Evolutionary conservation across 2,797 vertebrate genomes (phyloP).

Genomic region (Austrolebias charrua): DNA sequence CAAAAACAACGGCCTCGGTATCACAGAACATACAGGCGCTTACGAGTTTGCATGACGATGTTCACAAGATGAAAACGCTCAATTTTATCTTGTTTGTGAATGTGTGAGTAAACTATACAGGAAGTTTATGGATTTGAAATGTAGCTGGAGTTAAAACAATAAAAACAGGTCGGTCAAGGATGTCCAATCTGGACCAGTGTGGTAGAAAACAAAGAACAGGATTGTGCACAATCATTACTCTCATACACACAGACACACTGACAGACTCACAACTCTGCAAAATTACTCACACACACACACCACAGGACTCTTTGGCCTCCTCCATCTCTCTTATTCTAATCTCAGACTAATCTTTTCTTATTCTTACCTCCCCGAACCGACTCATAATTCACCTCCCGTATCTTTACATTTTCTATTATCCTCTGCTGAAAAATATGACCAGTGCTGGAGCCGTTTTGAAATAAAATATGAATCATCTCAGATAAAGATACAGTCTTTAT

Average conservation of each 20-base stretch:
- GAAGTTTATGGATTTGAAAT: slow-evolving; percentile 8
- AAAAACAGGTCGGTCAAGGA: slow-evolving; percentile 55
- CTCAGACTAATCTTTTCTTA: slow-evolving; percentile 79
- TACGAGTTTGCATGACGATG: slow-evolving; percentile 27
- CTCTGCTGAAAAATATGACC: slow-evolving; percentile 77
- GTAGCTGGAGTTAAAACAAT: slow-evolving; percentile 18
- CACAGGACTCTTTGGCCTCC: slow-evolving; percentile 59
- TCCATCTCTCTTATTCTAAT: slow-evolving; percentile 81
- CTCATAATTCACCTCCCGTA: slow-evolving; percentile 80
- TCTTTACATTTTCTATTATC: slow-evolving; percentile 84
- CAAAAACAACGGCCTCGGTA: slow-evolving; percentile 49
- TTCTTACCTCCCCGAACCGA: slow-evolving; percentile 76
- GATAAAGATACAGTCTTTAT: slow-evolving; percentile 74
- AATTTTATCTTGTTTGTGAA: background rate
- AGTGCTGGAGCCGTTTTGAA: slow-evolving; percentile 68
- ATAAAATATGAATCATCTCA: slow-evolving; percentile 80
- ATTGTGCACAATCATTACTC: slow-evolving; percentile 62
- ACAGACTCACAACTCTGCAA: slow-evolving; percentile 42
- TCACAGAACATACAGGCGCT: slow-evolving; percentile 53
- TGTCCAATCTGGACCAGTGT: slow-evolving; percentile 39
- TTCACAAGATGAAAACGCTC: background rate
- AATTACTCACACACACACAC: slow-evolving; percentile 53
- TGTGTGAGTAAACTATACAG: slow-evolving; percentile 21
- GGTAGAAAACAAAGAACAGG: slow-evolving; percentile 61
- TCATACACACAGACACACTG: slow-evolving; percentile 13